These are phyloP conservation scores for Nudaria mundana DNA, from an alignment of 2,888 invertebrate species.

Conservation along the genomic window DNA sequence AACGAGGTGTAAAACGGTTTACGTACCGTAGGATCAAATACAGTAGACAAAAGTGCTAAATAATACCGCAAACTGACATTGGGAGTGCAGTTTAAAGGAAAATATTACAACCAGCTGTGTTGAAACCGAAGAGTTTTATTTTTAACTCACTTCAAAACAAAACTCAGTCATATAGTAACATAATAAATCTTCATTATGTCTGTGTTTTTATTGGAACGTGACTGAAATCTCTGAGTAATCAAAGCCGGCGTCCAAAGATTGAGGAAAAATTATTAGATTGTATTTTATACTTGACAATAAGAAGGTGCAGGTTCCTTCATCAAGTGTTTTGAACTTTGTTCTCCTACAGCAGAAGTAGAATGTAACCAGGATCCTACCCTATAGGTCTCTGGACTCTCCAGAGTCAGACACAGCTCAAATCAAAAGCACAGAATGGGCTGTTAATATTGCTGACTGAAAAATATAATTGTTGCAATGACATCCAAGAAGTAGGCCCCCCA, in stretches of 20 bases:
- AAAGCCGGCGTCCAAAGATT: background rate
- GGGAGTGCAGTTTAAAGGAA: background rate
- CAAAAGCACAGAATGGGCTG: too few relatives aligned
- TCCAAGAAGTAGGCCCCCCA: too few relatives aligned
- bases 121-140: slow-evolving; percentile 36
- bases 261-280: background rate
- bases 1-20: too few relatives aligned
- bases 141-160: slow-evolving; percentile 41
- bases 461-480: too few relatives aligned
- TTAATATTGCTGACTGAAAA: too few relatives aligned
- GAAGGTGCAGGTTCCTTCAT: too few relatives aligned
- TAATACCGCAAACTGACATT: slow-evolving; percentile 26
- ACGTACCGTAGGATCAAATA: slow-evolving; percentile 22
- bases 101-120: slow-evolving; percentile 18
- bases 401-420: too few relatives aligned
- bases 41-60: slow-evolving; percentile 32
- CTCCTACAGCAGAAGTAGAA: too few relatives aligned
- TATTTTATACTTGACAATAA: background rate
- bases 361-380: too few relatives aligned
- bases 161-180: slow-evolving; percentile 35
- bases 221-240: slow-evolving; percentile 7
- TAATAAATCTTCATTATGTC: slow-evolving; percentile 33
- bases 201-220: slow-evolving; percentile 15
- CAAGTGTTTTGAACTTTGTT: too few relatives aligned
- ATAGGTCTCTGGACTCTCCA: too few relatives aligned